Percentiles rank a stretch among this genome's conserved stretches.
Conservation (phyloP, 2,888 invertebrate species). For the Amorpha juglandis region DNA sequence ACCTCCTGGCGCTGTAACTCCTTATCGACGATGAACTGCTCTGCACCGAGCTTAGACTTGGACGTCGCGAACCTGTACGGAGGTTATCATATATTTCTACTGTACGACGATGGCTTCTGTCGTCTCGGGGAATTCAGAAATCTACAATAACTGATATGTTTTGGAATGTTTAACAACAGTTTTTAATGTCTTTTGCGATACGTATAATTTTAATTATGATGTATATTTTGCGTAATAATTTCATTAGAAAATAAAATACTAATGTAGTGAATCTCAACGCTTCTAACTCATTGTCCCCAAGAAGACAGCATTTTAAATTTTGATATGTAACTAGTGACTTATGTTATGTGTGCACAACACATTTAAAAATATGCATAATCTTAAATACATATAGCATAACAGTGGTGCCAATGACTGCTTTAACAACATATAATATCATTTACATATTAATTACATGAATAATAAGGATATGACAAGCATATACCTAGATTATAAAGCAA, state of each 20-base stretch:
- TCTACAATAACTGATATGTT: background rate
- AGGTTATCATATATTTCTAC: slow-evolving; percentile 27
- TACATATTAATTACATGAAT: slow-evolving; percentile 11
- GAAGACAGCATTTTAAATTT: background rate
- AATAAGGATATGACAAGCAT: background rate
- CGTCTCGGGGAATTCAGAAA: background rate
- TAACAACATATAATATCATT: background rate
- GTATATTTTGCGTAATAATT: background rate
- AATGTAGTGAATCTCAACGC: background rate
- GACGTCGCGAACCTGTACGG: slow-evolving; percentile 91
- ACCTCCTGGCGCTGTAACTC: slow-evolving; percentile 91
- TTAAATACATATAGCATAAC: background rate
- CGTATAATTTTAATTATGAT: background rate
- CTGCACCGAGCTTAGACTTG: slow-evolving; percentile 93
- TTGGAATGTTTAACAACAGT: background rate
- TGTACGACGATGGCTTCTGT: background rate
- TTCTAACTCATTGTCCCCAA: background rate
- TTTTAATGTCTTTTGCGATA: no score
- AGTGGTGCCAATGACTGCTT: background rate
- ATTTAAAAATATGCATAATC: background rate
- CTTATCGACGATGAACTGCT: slow-evolving; percentile 92
- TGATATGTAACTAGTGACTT: background rate
- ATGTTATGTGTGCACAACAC: slow-evolving; percentile 1
- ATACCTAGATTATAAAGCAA: background rate
- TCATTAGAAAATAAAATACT: background rate